Base-by-base conservation (phyloP, 1,140 invertebrate genomes). In the Drosophila nikananu region DNA sequence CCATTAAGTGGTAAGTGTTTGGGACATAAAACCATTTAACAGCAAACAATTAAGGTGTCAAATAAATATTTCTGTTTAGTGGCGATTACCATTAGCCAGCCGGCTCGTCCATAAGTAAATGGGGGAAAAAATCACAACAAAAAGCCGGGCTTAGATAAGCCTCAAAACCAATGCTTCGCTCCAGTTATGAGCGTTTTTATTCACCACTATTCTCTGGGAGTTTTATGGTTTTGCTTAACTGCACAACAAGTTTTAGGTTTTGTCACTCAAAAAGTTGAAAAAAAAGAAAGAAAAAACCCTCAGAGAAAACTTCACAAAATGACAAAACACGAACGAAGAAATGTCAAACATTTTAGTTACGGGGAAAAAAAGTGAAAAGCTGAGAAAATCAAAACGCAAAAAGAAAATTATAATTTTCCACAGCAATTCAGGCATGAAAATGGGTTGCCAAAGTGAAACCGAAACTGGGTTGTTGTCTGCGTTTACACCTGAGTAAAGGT, bases 301-400 rank as follows among this genome's bases (percentile, higher is more conserved):
- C 52, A 25, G 44, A 46, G 60, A 64, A 72, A 80, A 57, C 62
- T 67, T 77, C 27, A 61, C 55, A 27, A 77, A 76, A 77, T 61
- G 52, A 71, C 66, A 73, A 52, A 32, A 30, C 46, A 65, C 39
- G n/a, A 52, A 27, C 27, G 49, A 60, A 59, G 63, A 78, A 71
- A 62, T 70, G 64, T 71, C 67, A 83, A 61, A 49, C 66, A 57
- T 70, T 80, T 80, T 55, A 41, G 51, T 25, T 23, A 21, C 35
- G 32, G 27, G 3, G n/a, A n/a, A 21, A 35, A 81, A 86, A 86
- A 86, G 82, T 86, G 83, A 84, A 86, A 86, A 84, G 65, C 57
- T 81, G 49, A 21, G 58, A 61, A 78, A 81, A 78, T 70, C 51
- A 55, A 57, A 57, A 60, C 19, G 59, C 52, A 64, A 73, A 77